phyloP scores from a whole-genome alignment of 2,113 vertebrate genomes.

The Aleadryas rufinucha region DNA sequence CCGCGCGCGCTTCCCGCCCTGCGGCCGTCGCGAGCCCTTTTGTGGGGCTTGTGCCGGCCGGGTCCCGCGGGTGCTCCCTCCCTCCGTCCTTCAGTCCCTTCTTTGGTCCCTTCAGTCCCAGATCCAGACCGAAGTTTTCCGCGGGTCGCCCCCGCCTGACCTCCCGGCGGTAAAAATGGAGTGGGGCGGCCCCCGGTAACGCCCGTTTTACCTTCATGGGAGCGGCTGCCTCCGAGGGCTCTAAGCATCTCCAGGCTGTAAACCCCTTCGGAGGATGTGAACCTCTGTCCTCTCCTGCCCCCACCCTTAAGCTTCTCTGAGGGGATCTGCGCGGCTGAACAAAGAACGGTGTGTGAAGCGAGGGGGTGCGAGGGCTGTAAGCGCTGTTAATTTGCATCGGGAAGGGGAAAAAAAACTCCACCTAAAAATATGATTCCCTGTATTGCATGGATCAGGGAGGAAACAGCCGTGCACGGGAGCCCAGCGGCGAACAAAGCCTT shows the following conservation, averaged over 20 bases:
- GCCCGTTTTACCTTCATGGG: rapidly evolving
- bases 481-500: slow-evolving; percentile 72
- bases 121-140: background rate
- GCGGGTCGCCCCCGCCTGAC: background rate
- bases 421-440: background rate
- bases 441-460: background rate
- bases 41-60: background rate
- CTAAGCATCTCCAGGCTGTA: background rate
- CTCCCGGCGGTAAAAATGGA: background rate
- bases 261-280: background rate
- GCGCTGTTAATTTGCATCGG: background rate
- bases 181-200: background rate
- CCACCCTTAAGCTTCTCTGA: background rate
- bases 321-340: slow-evolving; percentile 8
- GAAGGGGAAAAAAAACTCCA: rapidly evolving
- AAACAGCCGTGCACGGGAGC: background rate
- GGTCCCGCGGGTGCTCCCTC: background rate
- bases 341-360: background rate
- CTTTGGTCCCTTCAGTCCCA: background rate
- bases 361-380: background rate
- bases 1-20: background rate
- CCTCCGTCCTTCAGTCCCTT: background rate
- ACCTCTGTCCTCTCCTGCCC: background rate
- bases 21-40: background rate
- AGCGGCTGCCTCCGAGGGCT: background rate